Base-by-base conservation (phyloP, 2,797 vertebrate species). In the Pantherophis alleghaniensis region DNA sequence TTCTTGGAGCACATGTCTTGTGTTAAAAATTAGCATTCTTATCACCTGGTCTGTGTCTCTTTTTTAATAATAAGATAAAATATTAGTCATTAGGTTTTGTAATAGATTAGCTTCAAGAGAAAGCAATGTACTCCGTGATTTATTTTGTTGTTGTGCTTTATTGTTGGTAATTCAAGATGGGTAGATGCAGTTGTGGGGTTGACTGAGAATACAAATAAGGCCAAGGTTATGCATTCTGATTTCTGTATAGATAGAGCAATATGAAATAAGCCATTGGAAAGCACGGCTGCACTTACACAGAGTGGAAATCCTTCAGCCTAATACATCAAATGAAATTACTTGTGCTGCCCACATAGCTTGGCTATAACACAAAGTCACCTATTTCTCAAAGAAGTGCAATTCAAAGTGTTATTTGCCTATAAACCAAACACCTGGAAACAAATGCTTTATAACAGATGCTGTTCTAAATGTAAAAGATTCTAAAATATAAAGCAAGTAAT, bases 11-110 rank as follows among this genome's bases (percentile, higher is more conserved):
- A 63, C 2, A 55, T 24, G 69, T 91, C 61, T 1, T 1, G 92
- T 22, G 37, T 37, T 7, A 74, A 66, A 26, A 10, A 94, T 51
- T n/a, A 87, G 51, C 61, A 92, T 37, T 59, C 57, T 56, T 88
- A 86, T 88, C 83, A 0, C 18, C 89, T 95, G 47, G 24, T 61
- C 14, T 4, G 56, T 26, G 2, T 83, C 53, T 89, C 10, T 92
- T 89, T 5, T 83, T 94, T 92, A 79, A 79, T 66, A 93, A 0
- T 86, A 10, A 91, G 59, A 92, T 92, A 91, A 92, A 20, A 74
- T 32, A 90, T 90, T 90, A 53, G 1, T 7, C 37, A 74, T 57
- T 79, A 47, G 2, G 5, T 60, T 83, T 11, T n/a, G 91, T 6
- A 90, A 66, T 16, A 55, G 5, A 12, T 24, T 88, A 53, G 2